phyloP scores from a whole-genome alignment of 1,140 invertebrate genomes.

The Sinella curviseta region DNA sequence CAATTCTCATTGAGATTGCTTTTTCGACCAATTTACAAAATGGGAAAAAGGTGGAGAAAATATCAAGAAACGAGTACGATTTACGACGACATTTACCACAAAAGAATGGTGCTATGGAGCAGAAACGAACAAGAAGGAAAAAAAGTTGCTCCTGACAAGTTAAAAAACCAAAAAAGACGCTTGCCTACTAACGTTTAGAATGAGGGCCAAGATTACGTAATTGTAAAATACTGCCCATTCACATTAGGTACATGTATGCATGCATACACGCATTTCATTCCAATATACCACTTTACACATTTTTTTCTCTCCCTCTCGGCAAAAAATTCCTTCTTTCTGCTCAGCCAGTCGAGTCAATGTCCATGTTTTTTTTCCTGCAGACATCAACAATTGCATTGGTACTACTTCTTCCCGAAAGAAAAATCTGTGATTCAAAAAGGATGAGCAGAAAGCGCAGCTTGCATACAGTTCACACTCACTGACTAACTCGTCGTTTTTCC shows the following conservation, averaged over 20 bases:
- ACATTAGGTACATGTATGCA: background rate
- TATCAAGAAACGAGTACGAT: background rate
- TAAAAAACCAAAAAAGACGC: too few species aligned
- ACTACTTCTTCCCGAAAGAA: too few species aligned
- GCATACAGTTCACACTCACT: too few species aligned
- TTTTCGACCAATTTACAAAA: background rate
- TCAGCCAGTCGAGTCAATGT: background rate
- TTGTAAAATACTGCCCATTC: background rate
- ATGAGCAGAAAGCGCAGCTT: too few species aligned
- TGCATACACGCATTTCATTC: background rate
- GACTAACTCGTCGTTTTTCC: too few species aligned
- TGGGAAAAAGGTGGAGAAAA: slow-evolving; percentile 24
- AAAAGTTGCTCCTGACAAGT: background rate
- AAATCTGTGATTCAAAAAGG: background rate
- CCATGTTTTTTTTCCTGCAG: background rate
- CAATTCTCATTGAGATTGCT: background rate
- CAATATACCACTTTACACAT: background rate
- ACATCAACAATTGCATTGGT: background rate
- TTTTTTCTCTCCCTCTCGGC: background rate
- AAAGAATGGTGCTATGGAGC: background rate
- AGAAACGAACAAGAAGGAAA: background rate
- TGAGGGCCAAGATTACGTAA: too few species aligned
- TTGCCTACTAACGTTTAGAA: too few species aligned
- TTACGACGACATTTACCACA: background rate
- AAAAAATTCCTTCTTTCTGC: background rate